Evolutionary conservation across 2,113 vertebrate genomes (phyloP).

Genomic region (zebrafish (Danio rerio)): DNA sequence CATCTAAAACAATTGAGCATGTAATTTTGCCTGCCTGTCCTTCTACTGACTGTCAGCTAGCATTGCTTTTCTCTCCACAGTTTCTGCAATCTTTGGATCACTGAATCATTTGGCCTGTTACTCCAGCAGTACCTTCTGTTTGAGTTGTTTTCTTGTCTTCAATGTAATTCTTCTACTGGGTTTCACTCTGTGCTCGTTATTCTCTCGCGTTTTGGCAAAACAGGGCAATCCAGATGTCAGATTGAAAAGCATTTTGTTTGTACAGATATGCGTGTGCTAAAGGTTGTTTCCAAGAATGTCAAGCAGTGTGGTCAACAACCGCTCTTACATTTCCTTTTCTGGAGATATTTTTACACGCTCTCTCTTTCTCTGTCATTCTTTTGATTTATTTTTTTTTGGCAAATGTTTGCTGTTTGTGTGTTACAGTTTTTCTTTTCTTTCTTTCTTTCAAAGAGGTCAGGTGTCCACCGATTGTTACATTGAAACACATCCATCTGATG

Average conservation of each 20-base stretch:
- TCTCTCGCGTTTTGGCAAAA: slow-evolving; percentile 13
- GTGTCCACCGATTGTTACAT: slow-evolving; percentile 79
- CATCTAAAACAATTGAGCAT: background rate
- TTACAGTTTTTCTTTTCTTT: background rate
- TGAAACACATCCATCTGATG: slow-evolving; percentile 78
- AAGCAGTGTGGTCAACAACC: slow-evolving; percentile 33
- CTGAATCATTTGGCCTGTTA: background rate
- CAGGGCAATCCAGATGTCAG: background rate
- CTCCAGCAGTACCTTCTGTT: background rate
- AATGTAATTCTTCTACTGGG: background rate
- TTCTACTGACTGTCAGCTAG: background rate
- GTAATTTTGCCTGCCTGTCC: background rate
- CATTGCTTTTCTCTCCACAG: background rate
- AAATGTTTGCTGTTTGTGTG: slow-evolving; percentile 34
- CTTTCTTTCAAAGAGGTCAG: slow-evolving; percentile 78
- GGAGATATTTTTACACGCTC: slow-evolving; percentile 20
- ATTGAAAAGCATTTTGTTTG: background rate
- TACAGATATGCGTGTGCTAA: slow-evolving; percentile 18
- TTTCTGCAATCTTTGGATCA: background rate
- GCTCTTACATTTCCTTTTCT: slow-evolving; percentile 35
- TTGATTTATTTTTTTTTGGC: background rate
- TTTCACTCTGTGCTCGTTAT: background rate
- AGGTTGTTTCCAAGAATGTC: slow-evolving; percentile 30
- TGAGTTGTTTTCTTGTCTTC: background rate
- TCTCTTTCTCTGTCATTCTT: slow-evolving; percentile 20